A percentile compares a stretch with the other conserved stretches of the same genome.
Evolutionary conservation across 2,113 vertebrate species (phyloP).

Genomic region (Centropus unirufus): DNA sequence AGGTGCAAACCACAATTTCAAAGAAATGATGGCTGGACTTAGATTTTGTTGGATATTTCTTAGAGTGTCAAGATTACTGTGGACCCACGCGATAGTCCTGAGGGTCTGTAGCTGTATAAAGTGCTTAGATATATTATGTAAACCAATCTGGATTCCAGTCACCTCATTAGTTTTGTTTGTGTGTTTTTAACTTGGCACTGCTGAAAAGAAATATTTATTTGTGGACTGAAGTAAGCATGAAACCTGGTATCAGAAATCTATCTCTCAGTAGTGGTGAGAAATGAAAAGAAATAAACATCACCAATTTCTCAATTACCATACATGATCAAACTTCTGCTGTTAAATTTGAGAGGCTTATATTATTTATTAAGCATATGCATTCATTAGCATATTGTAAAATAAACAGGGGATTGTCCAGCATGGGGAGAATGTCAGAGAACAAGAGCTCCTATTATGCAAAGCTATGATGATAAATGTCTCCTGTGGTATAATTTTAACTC

Average conservation of each 20-base stretch:
- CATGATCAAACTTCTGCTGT: background rate
- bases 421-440: slow-evolving; percentile 55
- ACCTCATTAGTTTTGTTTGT: background rate
- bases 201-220: background rate
- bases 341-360: background rate
- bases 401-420: slow-evolving; percentile 53
- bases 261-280: background rate
- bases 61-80: background rate
- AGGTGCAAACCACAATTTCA: background rate
- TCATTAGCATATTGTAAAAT: slow-evolving; percentile 71
- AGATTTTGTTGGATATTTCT: background rate
- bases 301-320: slow-evolving; percentile 14
- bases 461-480: slow-evolving; percentile 75
- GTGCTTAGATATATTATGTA: background rate
- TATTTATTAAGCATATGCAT: slow-evolving; percentile 26
- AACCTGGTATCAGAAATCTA: background rate
- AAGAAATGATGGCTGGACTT: background rate
- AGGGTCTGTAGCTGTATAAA: background rate
- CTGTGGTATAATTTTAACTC: slow-evolving; percentile 73
- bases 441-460: slow-evolving; percentile 72
- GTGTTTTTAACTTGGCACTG: background rate
- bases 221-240: background rate
- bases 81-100: rapidly evolving
- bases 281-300: background rate
- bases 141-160: background rate